Evolutionary conservation across 1,140 invertebrate genomes (phyloP), one percentile per base, ranked within the genome.

Genomic region (Pseudomyrmex gracilis): DNA sequence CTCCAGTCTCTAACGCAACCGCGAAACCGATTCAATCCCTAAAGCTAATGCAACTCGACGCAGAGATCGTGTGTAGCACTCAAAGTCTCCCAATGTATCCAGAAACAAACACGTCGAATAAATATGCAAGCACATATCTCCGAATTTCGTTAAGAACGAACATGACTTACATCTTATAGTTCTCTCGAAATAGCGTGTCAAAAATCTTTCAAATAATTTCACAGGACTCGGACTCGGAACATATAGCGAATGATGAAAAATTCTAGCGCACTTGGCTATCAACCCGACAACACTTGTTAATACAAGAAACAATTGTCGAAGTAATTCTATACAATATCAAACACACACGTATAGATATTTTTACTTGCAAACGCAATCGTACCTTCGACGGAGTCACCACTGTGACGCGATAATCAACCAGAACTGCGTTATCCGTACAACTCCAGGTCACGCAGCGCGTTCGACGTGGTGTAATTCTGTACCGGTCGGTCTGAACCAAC

Each of bases 351-450:
- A 34, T 66, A 20, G 43, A 15, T 13, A 34, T 2, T 1, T 3
- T 8, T 15, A 63, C 15, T 66, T 15, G 17, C 12, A 22, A 51
- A 51, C 51, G 60, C 49, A 20, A 15, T 53, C 47, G 24, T 78
- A 34, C 53, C 53, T 74, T 49, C 17, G 20, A 4, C n/a, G 34
- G 20, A 43, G 34, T 9, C 24, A 15, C 20, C 61, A 66, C 55
- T 43, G 43, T 84, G 77, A 84, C 67, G 17, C 55, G 15, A 51
- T 84, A 87, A 87, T 73, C 67, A 49, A 68, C 17, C 20, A 55
- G 20, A 20, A 45, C 67, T 24, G 53, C 86, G 85, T 87, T 84
- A 84, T 87, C 73, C 82, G 58, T 55, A 47, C 67, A 71, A 87
- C 87, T 87, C 63, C 84, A 82, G 84, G 61, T 61, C 55, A 53